These are phyloP conservation scores for Urocynchramus pylzowi DNA, from an alignment of 2,113 vertebrate genomes.

Conservation along the genomic window DNA sequence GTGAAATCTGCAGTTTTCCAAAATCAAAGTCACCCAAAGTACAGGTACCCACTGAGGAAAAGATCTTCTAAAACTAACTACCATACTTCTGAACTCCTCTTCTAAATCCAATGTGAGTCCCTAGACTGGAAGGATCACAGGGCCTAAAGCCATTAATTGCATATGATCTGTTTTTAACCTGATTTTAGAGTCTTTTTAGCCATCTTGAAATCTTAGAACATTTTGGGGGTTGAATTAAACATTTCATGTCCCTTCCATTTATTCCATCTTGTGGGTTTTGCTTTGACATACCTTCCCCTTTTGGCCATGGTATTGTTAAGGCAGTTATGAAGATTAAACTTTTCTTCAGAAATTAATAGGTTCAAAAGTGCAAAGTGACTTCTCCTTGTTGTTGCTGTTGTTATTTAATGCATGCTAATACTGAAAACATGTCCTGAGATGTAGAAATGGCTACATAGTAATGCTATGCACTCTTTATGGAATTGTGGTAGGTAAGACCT, in stretches of 20 bases:
- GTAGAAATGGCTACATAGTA: neutral
- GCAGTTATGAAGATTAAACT: neutral
- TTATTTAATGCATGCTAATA: neutral
- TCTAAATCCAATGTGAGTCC: neutral
- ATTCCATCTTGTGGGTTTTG: neutral
- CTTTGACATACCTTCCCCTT: neutral
- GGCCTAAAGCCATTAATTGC: neutral
- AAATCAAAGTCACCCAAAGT: neutral
- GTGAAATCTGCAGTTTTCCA: neutral
- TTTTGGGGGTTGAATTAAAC: neutral
- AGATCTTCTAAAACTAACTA: neutral
- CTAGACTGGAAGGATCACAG: fast-evolving
- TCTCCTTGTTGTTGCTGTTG: neutral
- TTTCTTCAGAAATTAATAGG: neutral
- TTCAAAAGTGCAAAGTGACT: neutral
- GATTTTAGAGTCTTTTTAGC: neutral
- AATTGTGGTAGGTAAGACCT: neutral
- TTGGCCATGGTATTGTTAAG: neutral
- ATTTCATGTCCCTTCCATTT: neutral
- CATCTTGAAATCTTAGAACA: neutral
- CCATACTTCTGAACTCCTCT: neutral
- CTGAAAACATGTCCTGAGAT: neutral
- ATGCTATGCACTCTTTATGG: too few species aligned
- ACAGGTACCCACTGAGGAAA: neutral
- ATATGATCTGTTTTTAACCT: neutral